Base-by-base conservation (phyloP, 2,113 vertebrate species). In the Rattus rattus region DNA sequence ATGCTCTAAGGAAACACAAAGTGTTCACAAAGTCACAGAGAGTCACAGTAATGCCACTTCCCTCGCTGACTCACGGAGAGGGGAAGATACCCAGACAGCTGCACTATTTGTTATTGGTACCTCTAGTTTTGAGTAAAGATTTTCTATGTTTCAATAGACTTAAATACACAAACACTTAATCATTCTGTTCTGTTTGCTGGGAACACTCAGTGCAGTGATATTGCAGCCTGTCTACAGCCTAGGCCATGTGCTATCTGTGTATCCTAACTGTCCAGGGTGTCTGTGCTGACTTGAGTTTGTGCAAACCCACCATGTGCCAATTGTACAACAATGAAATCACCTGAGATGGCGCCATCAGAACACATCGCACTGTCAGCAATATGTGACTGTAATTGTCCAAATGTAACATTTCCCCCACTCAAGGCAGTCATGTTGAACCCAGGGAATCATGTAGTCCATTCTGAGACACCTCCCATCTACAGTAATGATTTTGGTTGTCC, bases 231-330 rank as follows among this genome's bases (percentile, higher is more conserved):
- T 26, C 36, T 59, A 28, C 43, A 61, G 22, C n/a, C 24, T 84
- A 14, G n/a, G 4, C 43, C 20, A 19, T 20, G 8, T 79, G 67
- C 22, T 70, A 3, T 33, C 30, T 7, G 19, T 12, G 19, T 5
- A 63, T 17, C 39, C 22, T 43, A 30, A 33, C 39, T 43, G 43
- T 39, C 24, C 22, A 0, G 43, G 33, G 12, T 39, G 4, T 14
- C 43, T 8, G 54, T 0, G 19, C 43, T 47, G 56, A 2, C 33
- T 43, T 10, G 10, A 3, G 6, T 9, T 10, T 67, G n/a, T 30
- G 7, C 28, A 28, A 10, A 54, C 2, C 0, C 8, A 3, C 61
- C 59, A 47, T 7, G 20, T 36, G n/a, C 56, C 2, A 7, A 2
- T 10, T 85, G 24, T 30, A 17, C 26, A 54, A n/a, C 56, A 28